phyloP scores from a whole-genome alignment of 2,888 invertebrate genomes.

The Athalia rosae region DNA sequence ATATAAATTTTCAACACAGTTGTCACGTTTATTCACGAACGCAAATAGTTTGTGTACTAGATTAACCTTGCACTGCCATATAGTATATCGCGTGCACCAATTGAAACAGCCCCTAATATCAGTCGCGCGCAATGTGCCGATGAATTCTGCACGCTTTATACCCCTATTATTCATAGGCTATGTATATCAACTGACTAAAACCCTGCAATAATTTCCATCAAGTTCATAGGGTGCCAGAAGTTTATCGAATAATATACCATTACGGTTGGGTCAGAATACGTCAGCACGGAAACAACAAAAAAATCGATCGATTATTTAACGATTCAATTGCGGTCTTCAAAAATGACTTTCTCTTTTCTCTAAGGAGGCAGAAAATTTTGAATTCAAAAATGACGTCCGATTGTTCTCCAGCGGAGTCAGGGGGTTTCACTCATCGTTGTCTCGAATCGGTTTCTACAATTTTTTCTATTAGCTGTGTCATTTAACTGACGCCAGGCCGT shows the following conservation, averaged over 20 bases:
- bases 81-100: not conserved
- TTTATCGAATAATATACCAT: too few species aligned
- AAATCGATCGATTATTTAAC: too few species aligned
- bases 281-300: too few species aligned
- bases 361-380: not conserved
- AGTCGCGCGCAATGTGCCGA: conserved; percentile 1
- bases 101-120: not conserved
- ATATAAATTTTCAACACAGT: not conserved
- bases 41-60: not conserved
- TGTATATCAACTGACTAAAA: too few species aligned
- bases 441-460: conserved; percentile 9
- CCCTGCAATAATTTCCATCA: too few species aligned
- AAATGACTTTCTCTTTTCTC: not conserved
- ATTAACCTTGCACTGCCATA: not conserved
- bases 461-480: conserved; percentile 20
- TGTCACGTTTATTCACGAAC: not conserved
- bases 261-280: too few species aligned
- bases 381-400: not conserved
- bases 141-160: not conserved
- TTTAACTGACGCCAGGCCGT: not conserved
- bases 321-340: not conserved
- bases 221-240: too few species aligned
- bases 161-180: not conserved
- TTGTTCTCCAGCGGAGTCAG: not conserved
- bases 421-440: not conserved